These are phyloP conservation scores for Rhombomys opimus DNA, from an alignment of 2,113 vertebrate genomes.

Conservation along the genomic window DNA sequence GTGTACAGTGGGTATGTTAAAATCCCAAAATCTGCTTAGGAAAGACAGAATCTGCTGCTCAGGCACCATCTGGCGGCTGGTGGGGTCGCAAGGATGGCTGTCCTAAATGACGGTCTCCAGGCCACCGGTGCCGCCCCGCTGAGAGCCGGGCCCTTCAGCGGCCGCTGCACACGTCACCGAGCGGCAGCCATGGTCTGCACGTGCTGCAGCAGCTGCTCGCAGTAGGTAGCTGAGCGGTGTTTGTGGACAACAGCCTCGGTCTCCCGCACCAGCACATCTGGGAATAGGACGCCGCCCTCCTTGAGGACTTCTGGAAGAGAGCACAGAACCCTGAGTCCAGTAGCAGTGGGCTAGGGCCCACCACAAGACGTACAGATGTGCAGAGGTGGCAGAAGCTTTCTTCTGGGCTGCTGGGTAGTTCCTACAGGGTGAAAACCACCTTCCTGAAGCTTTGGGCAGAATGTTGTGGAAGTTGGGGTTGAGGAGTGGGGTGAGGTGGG, in stretches of 20 bases:
- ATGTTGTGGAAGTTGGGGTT: background rate
- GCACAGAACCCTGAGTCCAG: background rate
- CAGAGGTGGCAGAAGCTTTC: background rate
- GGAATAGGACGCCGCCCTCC: conserved; percentile 88
- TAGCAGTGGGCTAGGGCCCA: background rate
- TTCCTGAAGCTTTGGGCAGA: background rate
- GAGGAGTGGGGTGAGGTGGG: no score
- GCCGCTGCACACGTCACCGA: background rate
- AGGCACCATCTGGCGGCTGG: background rate
- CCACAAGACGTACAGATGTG: no score
- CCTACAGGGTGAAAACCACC: background rate
- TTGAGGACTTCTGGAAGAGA: conserved; percentile 92
- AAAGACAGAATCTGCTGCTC: background rate
- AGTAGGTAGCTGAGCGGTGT: conserved; percentile 88
- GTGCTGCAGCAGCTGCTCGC: conserved; percentile 91
- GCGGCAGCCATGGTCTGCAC: conserved; percentile 72
- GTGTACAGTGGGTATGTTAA: background rate
- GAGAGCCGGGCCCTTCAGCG: background rate
- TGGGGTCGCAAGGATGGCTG: background rate
- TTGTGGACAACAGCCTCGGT: conserved; percentile 89
- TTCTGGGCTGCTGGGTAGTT: background rate
- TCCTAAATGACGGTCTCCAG: no score
- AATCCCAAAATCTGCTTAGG: background rate
- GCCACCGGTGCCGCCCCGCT: background rate
- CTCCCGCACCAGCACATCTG: conserved; percentile 88